Percentiles rank a stretch among this genome's conserved stretches.
phyloP scores from a whole-genome alignment of 92 coral and sea anemone genomes.

The Bergia puertoricense region DNA sequence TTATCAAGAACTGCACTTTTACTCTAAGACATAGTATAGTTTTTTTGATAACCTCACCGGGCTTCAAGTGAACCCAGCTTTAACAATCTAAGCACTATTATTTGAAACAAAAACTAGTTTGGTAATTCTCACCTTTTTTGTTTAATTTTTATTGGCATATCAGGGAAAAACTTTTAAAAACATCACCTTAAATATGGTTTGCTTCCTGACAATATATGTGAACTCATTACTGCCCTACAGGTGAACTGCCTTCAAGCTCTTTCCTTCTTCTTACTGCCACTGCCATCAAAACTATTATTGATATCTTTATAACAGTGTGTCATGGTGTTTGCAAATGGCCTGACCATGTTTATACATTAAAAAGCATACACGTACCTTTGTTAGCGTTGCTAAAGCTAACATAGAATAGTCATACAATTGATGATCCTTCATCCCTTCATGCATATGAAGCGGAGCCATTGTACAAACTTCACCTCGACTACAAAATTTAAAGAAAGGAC shows the following conservation, averaged over 20 bases:
- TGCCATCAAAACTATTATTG: no score
- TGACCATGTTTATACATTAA: no score
- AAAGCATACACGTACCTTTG: conserved; percentile 65
- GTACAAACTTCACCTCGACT: conserved; percentile 98
- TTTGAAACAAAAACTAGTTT: neutral
- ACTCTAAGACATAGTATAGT: no score
- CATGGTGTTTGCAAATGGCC: no score
- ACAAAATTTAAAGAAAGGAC: neutral
- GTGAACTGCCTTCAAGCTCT: no score
- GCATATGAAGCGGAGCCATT: conserved; percentile 92
- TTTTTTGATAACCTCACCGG: neutral
- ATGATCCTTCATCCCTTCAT: conserved; percentile 83
- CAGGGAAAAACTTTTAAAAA: neutral
- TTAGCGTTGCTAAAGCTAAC: conserved; percentile 88
- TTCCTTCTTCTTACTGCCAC: no score
- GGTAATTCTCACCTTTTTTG: neutral
- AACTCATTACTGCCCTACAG: neutral
- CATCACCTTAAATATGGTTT: neutral
- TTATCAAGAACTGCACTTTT: no score
- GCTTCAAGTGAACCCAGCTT: neutral
- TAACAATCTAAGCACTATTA: neutral
- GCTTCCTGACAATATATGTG: no score
- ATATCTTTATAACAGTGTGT: no score
- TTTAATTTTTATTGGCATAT: neutral
- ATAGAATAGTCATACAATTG: conserved; percentile 78